Evolutionary conservation across 1,140 invertebrate genomes (phyloP).

Genomic region (Druon quercuslanigerum): DNA sequence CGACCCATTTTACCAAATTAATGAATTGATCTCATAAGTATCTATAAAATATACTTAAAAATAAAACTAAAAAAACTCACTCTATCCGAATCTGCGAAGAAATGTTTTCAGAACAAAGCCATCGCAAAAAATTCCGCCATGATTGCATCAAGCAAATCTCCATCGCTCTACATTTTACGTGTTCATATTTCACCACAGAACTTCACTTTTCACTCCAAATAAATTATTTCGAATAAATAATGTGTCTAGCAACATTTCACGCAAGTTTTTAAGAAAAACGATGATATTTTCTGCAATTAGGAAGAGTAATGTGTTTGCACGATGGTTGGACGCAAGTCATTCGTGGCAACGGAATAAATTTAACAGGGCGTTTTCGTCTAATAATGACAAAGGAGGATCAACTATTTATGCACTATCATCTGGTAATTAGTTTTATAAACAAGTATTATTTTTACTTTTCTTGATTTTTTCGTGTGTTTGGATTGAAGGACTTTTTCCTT

Average conservation of each 20-base stretch:
- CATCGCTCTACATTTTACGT: not conserved
- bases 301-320: not conserved
- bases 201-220: not conserved
- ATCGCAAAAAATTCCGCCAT: not conserved
- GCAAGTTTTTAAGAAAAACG: not conserved
- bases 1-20: not conserved
- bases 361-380: conserved; percentile 43
- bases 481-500: not conserved
- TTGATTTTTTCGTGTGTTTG: not conserved
- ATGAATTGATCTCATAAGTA: too few species aligned
- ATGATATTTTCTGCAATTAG: not conserved
- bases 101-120: not conserved
- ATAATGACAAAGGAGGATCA: conserved; percentile 41
- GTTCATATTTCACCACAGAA: not conserved
- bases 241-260: not conserved
- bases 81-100: not conserved
- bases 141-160: not conserved
- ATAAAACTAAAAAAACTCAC: not conserved
- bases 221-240: not conserved
- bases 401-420: conserved; percentile 77
- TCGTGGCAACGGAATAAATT: conserved; percentile 3
- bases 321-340: not conserved
- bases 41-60: too few species aligned
- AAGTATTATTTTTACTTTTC: conserved; percentile 15
- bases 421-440: conserved; percentile 62